A percentile compares a stretch with the other conserved stretches of the same genome.
Evolutionary conservation across 2,888 invertebrate genomes (phyloP).

Genomic region (Oxytorus armatus): DNA sequence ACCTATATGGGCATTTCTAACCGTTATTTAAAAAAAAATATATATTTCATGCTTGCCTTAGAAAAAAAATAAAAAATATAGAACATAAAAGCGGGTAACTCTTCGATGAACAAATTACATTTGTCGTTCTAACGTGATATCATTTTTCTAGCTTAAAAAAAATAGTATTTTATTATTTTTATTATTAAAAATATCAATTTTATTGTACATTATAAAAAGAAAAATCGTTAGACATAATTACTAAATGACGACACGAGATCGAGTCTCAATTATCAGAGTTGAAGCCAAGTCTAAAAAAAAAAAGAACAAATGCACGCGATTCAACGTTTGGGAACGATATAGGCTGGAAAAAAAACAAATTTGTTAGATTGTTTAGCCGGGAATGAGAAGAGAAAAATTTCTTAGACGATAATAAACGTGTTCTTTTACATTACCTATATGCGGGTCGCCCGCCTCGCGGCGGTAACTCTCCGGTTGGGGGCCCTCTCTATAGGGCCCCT

Average conservation of each 20-base stretch:
- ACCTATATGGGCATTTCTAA: too few relatives aligned
- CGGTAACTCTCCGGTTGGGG: conserved; percentile 78
- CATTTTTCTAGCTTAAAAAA: too few relatives aligned
- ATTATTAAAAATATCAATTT: too few relatives aligned
- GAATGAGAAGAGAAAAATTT: neutral
- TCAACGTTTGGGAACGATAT: neutral
- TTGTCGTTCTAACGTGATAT: too few relatives aligned
- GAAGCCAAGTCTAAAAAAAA: neutral
- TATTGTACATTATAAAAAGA: too few relatives aligned
- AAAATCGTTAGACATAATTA: too few relatives aligned
- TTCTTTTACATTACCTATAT: conserved; percentile 37
- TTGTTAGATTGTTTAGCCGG: neutral
- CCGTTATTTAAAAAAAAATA: too few relatives aligned
- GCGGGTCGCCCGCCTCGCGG: conserved; percentile 78
- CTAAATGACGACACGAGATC: too few relatives aligned
- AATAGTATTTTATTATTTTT: too few relatives aligned
- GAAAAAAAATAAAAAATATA: neutral
- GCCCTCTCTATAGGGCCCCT: conserved; percentile 81
- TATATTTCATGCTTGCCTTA: neutral
- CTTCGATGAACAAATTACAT: too few relatives aligned
- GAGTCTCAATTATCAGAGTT: too few relatives aligned
- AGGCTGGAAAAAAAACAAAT: neutral
- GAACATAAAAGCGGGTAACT: too few relatives aligned
- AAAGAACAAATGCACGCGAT: neutral
- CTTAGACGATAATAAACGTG: neutral